phyloP scores from a whole-genome alignment of 2,797 vertebrate genomes.

The Hybognathus amarus region DNA sequence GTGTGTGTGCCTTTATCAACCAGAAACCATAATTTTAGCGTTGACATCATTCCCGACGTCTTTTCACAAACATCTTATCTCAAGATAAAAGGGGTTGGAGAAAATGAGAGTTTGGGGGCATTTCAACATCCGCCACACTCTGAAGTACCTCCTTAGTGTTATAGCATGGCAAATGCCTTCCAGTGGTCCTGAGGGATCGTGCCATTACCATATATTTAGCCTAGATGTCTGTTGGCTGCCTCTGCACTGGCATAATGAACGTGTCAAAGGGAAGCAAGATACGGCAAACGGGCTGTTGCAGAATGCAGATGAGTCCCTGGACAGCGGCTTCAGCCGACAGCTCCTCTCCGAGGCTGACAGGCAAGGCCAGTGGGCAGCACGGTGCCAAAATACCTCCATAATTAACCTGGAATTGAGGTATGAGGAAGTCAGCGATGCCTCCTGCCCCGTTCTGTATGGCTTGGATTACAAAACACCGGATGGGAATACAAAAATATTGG shows the following conservation, averaged over 20 bases:
- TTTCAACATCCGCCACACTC: neutral
- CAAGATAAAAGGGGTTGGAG: neutral
- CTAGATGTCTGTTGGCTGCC: slow-evolving; percentile 45
- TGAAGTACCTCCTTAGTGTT: slow-evolving; percentile 43
- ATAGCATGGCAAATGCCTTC: slow-evolving; percentile 36
- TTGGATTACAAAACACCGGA: slow-evolving; percentile 17
- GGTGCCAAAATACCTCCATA: slow-evolving; percentile 48
- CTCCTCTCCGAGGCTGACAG: slow-evolving; percentile 37
- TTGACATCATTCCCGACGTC: slow-evolving; percentile 24
- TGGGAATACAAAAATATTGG: neutral
- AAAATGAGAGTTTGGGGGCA: slow-evolving; percentile 15
- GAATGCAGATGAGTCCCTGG: slow-evolving; percentile 46
- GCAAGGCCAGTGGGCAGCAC: slow-evolving; percentile 47
- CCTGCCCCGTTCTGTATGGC: neutral
- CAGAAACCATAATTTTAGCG: slow-evolving; percentile 30
- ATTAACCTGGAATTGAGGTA: slow-evolving; percentile 33
- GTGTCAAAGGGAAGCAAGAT: slow-evolving; percentile 43
- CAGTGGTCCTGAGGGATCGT: slow-evolving; percentile 19
- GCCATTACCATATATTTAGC: slow-evolving; percentile 51
- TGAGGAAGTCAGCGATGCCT: neutral
- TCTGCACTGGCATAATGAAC: slow-evolving; percentile 44
- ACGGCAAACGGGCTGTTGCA: slow-evolving; percentile 27
- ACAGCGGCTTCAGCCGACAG: slow-evolving; percentile 42
- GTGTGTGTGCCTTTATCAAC: slow-evolving; percentile 8
- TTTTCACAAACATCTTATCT: slow-evolving; percentile 23